Percentiles rank a stretch among this genome's conserved stretches.
phyloP scores from a whole-genome alignment of 2,888 invertebrate genomes.

The Aplocera efformata region DNA sequence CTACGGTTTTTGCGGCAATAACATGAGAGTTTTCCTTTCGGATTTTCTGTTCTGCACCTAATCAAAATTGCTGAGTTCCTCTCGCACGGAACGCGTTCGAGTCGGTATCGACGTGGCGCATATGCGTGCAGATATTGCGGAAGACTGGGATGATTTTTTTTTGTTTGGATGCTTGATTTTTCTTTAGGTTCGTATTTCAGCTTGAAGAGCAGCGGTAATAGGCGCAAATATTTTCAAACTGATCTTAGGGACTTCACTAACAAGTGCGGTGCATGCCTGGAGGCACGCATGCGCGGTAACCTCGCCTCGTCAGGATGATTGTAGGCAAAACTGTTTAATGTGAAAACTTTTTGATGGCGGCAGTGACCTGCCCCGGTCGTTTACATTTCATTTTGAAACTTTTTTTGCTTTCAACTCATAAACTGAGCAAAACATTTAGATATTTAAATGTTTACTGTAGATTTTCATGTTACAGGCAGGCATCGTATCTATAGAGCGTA shows the following conservation, averaged over 20 bases:
- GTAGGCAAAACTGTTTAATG: constrained; percentile 55
- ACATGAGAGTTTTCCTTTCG: constrained; percentile 61
- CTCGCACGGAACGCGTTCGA: constrained; percentile 51
- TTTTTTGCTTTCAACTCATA: constrained; percentile 15
- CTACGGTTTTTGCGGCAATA: constrained; percentile 54
- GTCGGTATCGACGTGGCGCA: constrained; percentile 34
- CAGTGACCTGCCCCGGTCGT: constrained; percentile 45
- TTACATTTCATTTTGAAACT: constrained; percentile 41
- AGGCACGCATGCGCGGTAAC: constrained; percentile 44
- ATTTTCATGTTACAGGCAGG: too few relatives aligned
- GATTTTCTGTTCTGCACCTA: constrained; percentile 58
- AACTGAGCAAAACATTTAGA: constrained; percentile 12
- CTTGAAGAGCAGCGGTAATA: constrained; percentile 23
- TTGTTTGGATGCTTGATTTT: constrained; percentile 10
- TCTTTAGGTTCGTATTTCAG: constrained; percentile 8
- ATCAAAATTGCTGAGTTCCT: constrained; percentile 60
- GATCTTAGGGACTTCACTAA: constrained; percentile 24
- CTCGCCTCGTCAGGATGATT: constrained; percentile 33
- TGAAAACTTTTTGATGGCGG: constrained; percentile 55
- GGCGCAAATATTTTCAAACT: constrained; percentile 10
- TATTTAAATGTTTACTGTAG: too few relatives aligned
- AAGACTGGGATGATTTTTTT: constrained; percentile 35
- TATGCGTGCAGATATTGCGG: constrained; percentile 33
- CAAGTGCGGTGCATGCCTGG: constrained; percentile 36
- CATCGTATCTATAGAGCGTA: too few relatives aligned